Base-by-base conservation (phyloP, 2,113 vertebrate species). In the Calidris pygmaea region DNA sequence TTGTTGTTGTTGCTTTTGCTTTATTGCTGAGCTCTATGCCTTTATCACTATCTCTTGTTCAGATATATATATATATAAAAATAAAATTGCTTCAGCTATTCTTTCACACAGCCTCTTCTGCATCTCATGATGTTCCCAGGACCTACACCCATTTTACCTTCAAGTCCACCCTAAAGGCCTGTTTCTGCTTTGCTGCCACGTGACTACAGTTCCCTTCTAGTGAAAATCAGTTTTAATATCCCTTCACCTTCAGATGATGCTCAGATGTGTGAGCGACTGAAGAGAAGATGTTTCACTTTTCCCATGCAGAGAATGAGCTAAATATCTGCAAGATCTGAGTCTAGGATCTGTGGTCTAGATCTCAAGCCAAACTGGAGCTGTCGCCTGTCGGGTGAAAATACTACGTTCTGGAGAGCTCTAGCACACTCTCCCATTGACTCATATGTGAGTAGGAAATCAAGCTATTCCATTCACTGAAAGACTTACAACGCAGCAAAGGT, bases 381-480 rank as follows among this genome's bases (percentile, higher is more conserved):
- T n/a, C n/a, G 63, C 10, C 35, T 52, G 9, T 12, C n/a, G 5
- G 41, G 18, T 59, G 27, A 62, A 68, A 79, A n/a, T 7, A 10
- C 2, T 17, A 5, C 12, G 7, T 70, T 43, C 16, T 29, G 55
- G 34, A 68, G 47, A 68, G 65, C 26, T 85, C 50, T 41, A 67
- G 16, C 14, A 11, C 12, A 19, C 55, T 13, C 23, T 47, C 34
- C n/a, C 24, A 19, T 10, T 55, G 41, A 41, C 9, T 63, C 19
- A 4, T 0, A 5, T 10, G 1, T 2, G 24, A 43, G 48, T 34
- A 30, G 47, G 47, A 73, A 94, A 79, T 16, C 23, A 48, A 39
- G 6, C 4, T 53, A 6, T 20, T 62, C 12, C 3, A 3, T 30
- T 45, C 41, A 7, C 12, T 15, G 45, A 7, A 52, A 70, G 34